Conservation (phyloP, 2,888 invertebrate species). For the Glaucopsyche alexis region DNA sequence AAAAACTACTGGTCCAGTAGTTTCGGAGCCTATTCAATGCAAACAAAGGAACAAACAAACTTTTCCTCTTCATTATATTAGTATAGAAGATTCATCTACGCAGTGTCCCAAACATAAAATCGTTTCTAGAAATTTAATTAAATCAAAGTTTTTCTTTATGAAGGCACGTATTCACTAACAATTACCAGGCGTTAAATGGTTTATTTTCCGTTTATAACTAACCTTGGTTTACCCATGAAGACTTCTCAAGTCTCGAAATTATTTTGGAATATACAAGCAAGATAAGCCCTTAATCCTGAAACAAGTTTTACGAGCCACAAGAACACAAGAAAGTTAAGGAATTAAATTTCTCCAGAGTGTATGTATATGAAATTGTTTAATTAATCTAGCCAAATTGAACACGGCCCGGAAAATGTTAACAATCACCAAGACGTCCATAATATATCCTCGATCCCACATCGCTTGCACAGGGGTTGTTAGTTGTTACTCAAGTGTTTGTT, state of each 20-base stretch:
- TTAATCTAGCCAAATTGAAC: constrained; percentile 8
- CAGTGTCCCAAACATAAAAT: no score
- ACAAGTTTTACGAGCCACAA: constrained; percentile 2
- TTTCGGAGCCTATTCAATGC: no score
- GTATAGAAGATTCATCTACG: no score
- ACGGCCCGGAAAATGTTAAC: constrained; percentile 24
- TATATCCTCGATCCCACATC: constrained; percentile 5
- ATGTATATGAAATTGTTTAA: constrained; percentile 24
- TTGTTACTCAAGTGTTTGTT: background rate
- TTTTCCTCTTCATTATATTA: no score
- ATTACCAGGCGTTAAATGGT: no score
- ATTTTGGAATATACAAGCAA: constrained; percentile 7
- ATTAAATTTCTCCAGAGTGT: constrained; percentile 20
- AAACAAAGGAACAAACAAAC: no score
- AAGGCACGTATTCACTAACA: no score
- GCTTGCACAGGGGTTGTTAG: background rate
- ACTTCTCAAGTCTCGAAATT: background rate
- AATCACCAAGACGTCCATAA: constrained; percentile 20
- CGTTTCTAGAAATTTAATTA: no score
- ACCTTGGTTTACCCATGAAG: background rate
- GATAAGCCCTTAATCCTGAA: background rate
- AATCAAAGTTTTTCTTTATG: no score
- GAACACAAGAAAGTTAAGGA: constrained; percentile 15
- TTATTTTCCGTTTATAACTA: background rate
- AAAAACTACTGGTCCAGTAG: no score